Conservation (phyloP, 2,113 vertebrate species). For the Spea multiplicata region DNA sequence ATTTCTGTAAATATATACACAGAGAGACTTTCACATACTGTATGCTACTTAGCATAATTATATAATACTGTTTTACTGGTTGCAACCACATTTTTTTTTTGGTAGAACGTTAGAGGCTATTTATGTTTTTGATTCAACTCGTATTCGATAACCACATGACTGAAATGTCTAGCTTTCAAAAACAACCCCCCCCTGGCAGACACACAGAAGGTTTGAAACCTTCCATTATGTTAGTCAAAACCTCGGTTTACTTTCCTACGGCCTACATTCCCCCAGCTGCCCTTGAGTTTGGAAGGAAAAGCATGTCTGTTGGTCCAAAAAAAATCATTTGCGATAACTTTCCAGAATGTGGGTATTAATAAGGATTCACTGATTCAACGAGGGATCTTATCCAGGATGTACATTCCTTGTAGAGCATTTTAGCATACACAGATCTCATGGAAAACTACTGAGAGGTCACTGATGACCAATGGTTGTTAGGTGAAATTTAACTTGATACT, state of each 20-base stretch:
- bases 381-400: conserved; percentile 13
- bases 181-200: conserved; percentile 47
- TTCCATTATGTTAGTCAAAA: conserved; percentile 42
- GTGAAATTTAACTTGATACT: no score
- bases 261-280: conserved; percentile 43
- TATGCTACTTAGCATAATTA: no score
- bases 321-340: conserved; percentile 29
- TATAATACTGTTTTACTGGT: no score
- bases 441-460: conserved; percentile 21
- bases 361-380: background rate
- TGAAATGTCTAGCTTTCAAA: conserved; percentile 46
- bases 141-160: conserved; percentile 28
- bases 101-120: no score
- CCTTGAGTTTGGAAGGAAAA: conserved; percentile 44
- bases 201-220: conserved; percentile 38
- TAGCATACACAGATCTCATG: background rate
- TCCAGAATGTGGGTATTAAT: conserved; percentile 33
- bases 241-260: conserved; percentile 53
- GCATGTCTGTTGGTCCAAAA: conserved; percentile 43
- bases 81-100: no score
- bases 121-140: conserved; percentile 40
- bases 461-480: no score
- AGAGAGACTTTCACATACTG: no score
- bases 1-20: no score
- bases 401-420: conserved; percentile 16